Evolutionary conservation across 1,140 invertebrate species (phyloP), one percentile per base, ranked within the genome.

Genomic region (Pissodes strobi): DNA sequence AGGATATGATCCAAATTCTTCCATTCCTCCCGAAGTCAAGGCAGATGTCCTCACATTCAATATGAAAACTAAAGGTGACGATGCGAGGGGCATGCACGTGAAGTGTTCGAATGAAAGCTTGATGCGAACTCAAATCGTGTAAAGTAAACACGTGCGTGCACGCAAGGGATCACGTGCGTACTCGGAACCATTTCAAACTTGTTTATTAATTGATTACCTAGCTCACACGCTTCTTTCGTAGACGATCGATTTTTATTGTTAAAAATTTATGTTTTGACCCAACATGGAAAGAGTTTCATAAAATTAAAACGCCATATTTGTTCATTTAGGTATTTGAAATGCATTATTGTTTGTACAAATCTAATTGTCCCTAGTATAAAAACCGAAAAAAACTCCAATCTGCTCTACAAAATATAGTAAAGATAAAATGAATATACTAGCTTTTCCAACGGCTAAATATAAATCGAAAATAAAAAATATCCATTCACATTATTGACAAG

Each of bases 291-390:
- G 30, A n/a, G 6, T 6, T 6, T 34, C 30, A 8, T 6, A 34
- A n/a, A 34, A 34, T 34, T n/a, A 34, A 34, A 34, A 34, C 6
- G n/a, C 30, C n/a, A 34, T n/a, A 8, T 34, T 34, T 34, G 30
- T 34, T n/a, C 30, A 41, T 41, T 41, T 41, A 41, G n/a, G n/a
- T n/a, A n/a, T 41, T n/a, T 8, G 39, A 41, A 41, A 41, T 34
- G 30, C 30, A 34, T 34, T n/a, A 34, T n/a, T n/a, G n/a, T n/a
- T n/a, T n/a, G n/a, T n/a, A n/a, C n/a, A n/a, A n/a, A n/a, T n/a
- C n/a, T n/a, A 34, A 34, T n/a, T 34, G 6, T 34, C 30, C 30
- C n/a, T 6, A 34, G n/a, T 34, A 34, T 34, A 34, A 34, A 34
- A 34, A 34, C n/a, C 30, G 30, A 8, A 34, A 34, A 34, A 34